These are phyloP conservation scores for Nymphalis polychloros DNA, from an alignment of 2,888 invertebrate genomes.

Conservation along the genomic window DNA sequence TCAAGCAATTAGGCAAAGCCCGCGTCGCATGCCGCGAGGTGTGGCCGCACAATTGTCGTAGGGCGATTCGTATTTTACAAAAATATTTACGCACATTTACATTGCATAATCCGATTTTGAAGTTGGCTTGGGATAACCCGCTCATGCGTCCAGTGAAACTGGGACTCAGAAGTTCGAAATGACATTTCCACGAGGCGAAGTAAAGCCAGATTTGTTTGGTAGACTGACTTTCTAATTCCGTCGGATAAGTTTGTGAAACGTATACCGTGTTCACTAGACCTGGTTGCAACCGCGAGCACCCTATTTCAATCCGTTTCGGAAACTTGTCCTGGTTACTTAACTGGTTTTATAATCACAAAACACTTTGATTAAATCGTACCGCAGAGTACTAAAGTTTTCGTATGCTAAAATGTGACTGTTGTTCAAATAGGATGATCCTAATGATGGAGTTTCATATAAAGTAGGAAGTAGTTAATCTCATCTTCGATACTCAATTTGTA, in stretches of 20 bases:
- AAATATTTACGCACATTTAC: conserved; percentile 72
- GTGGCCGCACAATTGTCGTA: conserved; percentile 12
- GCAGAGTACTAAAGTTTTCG: conserved; percentile 69
- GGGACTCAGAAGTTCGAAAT: conserved; percentile 61
- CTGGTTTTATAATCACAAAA: conserved; percentile 69
- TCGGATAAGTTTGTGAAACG: conserved; percentile 77
- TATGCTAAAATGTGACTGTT: conserved; percentile 69
- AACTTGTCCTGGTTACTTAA: conserved; percentile 62
- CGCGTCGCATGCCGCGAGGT: conserved; percentile 52
- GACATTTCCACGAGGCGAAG: conserved; percentile 69
- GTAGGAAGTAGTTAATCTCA: conserved; percentile 20
- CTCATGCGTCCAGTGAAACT: conserved; percentile 42
- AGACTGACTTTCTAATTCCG: conserved; percentile 79
- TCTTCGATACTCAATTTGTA: conserved; percentile 10
- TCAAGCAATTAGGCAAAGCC: conserved; percentile 75
- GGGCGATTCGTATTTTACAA: conserved; percentile 43
- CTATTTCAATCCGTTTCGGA: conserved; percentile 75
- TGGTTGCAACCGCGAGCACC: conserved; percentile 72
- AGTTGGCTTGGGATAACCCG: conserved; percentile 39
- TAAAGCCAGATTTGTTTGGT: conserved; percentile 75
- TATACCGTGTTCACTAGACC: conserved; percentile 76
- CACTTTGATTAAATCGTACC: conserved; percentile 78
- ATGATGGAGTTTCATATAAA: conserved; percentile 41
- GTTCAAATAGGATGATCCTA: conserved; percentile 65
- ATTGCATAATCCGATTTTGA: conserved; percentile 46